Evolutionary conservation across 2,113 vertebrate genomes (phyloP), one percentile per base, ranked within the genome.

Genomic region (Pyrgilauda ruficollis): DNA sequence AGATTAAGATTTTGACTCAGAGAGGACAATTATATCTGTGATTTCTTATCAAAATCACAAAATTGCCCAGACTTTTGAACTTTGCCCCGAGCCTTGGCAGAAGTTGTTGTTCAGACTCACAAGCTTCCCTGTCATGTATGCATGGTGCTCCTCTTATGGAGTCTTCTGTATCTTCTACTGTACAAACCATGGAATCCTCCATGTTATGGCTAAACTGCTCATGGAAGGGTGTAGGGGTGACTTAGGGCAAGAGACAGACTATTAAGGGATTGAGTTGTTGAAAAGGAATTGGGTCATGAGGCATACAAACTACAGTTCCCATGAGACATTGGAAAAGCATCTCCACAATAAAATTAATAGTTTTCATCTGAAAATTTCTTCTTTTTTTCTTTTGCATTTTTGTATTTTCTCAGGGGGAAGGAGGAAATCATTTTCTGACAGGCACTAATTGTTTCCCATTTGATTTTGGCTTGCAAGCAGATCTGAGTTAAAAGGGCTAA

Each of bases 391-490:
- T 91, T 94, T 80, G 31, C 47, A 81, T 93, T 94, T 96, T 96
- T 95, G 13, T 47, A 52, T 96, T 95, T 96, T 96, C 88, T 95
- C 75, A 67, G 9, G 55, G 77, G 67, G 27, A 80, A 88, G 59
- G 50, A 47, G 61, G 28, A 95, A 93, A 88, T 70, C 0, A 85
- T 91, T 96, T 96, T 90, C 82, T 96, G 82, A 96, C 93, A 91
- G 79, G 75, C 91, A 96, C 89, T 96, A 96, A 97, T 96, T 95
- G 87, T 95, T 97, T 97, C 52, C 89, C 84, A 91, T 95, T 96
- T 96, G 84, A 94, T 92, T 97, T 91, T 97, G 93, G 87, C 84
- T 93, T 95, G 66, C 37, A 15, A 95, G 84, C 74, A 92, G 81
- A 93, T 95, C 72, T 88, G 70, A 96, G 87, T 94, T 91, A 88